These are phyloP conservation scores for Clamator glandarius DNA, from an alignment of 2,797 vertebrate species.

Conservation along the genomic window DNA sequence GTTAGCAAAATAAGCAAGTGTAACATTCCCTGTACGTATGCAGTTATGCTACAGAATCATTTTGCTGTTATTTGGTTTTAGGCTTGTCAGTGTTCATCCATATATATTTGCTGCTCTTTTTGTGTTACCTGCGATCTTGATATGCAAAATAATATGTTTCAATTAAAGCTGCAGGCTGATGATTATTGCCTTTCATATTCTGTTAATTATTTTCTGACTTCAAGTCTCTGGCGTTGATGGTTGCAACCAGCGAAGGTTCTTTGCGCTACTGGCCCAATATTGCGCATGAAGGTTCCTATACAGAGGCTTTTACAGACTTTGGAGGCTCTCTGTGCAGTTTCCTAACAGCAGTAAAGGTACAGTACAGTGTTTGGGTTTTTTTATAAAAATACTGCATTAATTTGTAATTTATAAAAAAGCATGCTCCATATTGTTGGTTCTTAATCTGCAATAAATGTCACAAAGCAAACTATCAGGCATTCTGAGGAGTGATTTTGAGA, in stretches of 20 bases:
- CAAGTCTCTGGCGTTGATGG: conserved; percentile 88
- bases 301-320: conserved; percentile 82
- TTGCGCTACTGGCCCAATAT: conserved; percentile 91
- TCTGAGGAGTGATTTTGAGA: neutral
- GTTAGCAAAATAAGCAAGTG: neutral
- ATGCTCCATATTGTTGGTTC: neutral
- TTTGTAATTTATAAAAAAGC: neutral
- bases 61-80: neutral
- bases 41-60: neutral
- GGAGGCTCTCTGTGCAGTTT: conserved; percentile 85
- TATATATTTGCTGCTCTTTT: neutral
- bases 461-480: neutral
- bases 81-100: neutral
- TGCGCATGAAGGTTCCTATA: conserved; percentile 86
- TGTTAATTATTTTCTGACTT: neutral
- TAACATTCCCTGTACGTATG: fast-evolving
- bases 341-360: conserved; percentile 88
- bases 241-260: conserved; percentile 84
- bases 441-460: neutral
- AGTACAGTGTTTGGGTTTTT: neutral
- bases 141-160: neutral
- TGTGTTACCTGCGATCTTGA: neutral
- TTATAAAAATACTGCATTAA: neutral
- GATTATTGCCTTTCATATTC: neutral
- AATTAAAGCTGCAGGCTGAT: neutral